A percentile compares a stretch with the other conserved stretches of the same genome.
Conservation (phyloP, 2,797 vertebrate species). For the Clarias fuscus region DNA sequence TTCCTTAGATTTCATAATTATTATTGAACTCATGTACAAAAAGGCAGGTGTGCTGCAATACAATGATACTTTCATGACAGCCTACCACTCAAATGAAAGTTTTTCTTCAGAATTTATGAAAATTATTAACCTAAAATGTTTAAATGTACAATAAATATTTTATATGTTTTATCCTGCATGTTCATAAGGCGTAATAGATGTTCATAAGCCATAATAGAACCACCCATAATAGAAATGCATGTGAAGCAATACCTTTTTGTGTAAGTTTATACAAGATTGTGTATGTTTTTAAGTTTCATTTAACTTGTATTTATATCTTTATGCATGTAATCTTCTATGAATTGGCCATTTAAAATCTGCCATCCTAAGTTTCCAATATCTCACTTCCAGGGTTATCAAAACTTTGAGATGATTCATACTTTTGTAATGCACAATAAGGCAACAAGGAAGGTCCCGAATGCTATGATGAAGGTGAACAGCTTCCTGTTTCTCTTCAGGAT, state of each 20-base stretch:
- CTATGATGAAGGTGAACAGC: constrained; percentile 87
- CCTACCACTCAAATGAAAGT: neutral
- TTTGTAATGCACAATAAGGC: constrained; percentile 93
- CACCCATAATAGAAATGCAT: neutral
- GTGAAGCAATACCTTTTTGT: too few species aligned
- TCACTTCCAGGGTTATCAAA: neutral
- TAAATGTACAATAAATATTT: neutral
- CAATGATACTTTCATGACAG: neutral
- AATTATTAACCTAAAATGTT: neutral
- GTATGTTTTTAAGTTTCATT: neutral
- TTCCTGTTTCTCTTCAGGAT: constrained; percentile 93
- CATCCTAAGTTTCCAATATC: neutral
- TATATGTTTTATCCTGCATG: neutral
- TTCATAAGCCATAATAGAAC: neutral
- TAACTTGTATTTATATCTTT: neutral
- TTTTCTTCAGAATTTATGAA: neutral
- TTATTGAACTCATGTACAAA: neutral
- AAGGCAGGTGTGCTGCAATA: neutral
- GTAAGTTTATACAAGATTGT: neutral
- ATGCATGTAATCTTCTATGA: neutral
- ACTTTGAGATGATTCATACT: constrained; percentile 76
- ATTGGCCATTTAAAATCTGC: neutral
- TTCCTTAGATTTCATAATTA: neutral
- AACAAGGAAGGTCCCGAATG: constrained; percentile 87
- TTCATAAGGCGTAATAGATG: neutral